Conservation (phyloP, 2,797 vertebrate genomes). For the Gephyroberyx darwinii region DNA sequence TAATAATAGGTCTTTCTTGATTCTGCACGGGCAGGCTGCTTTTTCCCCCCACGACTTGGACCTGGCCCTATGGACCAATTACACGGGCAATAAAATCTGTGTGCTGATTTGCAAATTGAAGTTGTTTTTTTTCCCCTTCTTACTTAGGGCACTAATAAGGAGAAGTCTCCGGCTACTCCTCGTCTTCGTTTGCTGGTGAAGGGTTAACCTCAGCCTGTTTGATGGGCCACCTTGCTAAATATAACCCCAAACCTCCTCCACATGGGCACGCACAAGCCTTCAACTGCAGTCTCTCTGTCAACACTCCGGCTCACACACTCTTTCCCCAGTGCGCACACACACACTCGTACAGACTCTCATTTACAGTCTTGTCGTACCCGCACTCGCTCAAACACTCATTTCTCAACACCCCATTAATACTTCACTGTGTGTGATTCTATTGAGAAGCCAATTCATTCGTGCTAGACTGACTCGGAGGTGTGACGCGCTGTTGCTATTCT, state of each 20-base stretch:
- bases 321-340: constrained; percentile 8
- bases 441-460: constrained; percentile 40
- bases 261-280: constrained; percentile 66
- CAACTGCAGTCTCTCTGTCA: constrained; percentile 69
- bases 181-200: constrained; percentile 33
- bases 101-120: too few species aligned
- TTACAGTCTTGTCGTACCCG: constrained; percentile 48
- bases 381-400: constrained; percentile 54
- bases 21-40: too few species aligned
- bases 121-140: not conserved
- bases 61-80: too few species aligned
- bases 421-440: constrained; percentile 56
- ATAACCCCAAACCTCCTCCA: constrained; percentile 69
- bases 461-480: constrained; percentile 4
- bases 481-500: constrained; percentile 21
- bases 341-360: constrained; percentile 47
- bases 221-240: constrained; percentile 72
- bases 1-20: too few species aligned
- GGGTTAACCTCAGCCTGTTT: constrained; percentile 63
- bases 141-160: not conserved
- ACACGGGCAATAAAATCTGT: too few species aligned
- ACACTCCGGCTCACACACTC: constrained; percentile 54
- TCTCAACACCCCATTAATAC: constrained; percentile 67
- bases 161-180: not conserved
- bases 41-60: too few species aligned